These are phyloP conservation scores for Cactoblastis cactorum DNA, from an alignment of 2,888 invertebrate genomes.

Conservation along the genomic window DNA sequence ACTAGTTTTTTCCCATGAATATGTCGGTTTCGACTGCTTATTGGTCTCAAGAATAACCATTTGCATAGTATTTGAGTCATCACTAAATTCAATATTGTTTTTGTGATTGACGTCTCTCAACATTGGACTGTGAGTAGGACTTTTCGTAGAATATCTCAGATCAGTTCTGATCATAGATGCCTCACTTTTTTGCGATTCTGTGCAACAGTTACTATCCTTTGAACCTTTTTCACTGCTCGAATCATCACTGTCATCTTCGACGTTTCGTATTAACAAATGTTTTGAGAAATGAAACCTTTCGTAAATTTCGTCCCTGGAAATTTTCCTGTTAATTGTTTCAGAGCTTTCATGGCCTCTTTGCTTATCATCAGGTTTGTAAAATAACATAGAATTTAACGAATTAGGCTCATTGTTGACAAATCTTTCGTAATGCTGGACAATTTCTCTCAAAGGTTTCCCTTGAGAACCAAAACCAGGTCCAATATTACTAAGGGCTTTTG, in stretches of 20 bases:
- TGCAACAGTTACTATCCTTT: background rate
- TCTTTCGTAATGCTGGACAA: conserved; percentile 45
- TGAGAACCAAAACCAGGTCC: conserved; percentile 51
- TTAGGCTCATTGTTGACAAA: conserved; percentile 31
- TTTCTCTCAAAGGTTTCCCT: conserved; percentile 47
- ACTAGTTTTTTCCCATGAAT: background rate
- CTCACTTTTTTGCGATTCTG: background rate
- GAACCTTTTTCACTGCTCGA: background rate
- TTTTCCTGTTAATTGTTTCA: background rate
- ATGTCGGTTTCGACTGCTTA: background rate
- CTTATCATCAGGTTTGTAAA: conserved; percentile 14
- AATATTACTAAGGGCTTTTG: conserved; percentile 47
- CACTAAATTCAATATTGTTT: background rate
- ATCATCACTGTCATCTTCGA: conserved; percentile 1
- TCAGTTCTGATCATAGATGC: background rate
- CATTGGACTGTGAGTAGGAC: background rate
- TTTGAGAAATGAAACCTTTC: background rate
- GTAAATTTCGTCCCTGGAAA: background rate
- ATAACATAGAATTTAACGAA: conserved; percentile 27
- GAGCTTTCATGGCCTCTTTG: background rate
- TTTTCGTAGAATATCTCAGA: background rate
- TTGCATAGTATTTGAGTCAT: background rate
- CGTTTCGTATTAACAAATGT: background rate
- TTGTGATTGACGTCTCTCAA: background rate
- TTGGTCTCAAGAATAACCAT: too few relatives aligned